Evolutionary conservation across 2,888 invertebrate species (phyloP), one percentile per base, ranked within the genome.

Genomic region (Isotomurus palustris): DNA sequence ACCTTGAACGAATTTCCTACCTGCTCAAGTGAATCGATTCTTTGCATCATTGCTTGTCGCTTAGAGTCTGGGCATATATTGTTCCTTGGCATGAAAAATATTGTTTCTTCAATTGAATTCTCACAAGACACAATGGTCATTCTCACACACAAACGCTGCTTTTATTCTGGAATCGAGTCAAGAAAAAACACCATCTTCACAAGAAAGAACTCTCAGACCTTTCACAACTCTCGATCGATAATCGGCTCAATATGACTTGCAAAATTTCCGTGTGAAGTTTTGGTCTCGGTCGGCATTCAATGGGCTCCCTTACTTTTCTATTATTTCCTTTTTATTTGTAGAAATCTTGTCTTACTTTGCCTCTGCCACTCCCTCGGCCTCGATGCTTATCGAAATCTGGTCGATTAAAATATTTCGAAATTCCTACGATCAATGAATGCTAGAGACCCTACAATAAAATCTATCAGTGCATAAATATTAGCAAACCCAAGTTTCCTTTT

Each of bases 161-260:
- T 14, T 40, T n/a, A n/a, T 19, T 43, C 43, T 43, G 43, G 43
- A 43, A 43, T 22, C 43, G n/a, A n/a, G n/a, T n/a, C n/a, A n/a
- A n/a, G 24, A 43, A 43, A 43, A 43, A 40, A 43, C 10, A 43
- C 6, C 22, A 21, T 17, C 43, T 19, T n/a, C 17, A 43, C 12
- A 43, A 24, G 19, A 43, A 43, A 22, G 24, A 43, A 40, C 6
- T 43, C 43, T 24, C 40, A 40, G 19, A 19, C 12, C n/a, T n/a
- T n/a, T n/a, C n/a, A n/a, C n/a, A n/a, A 8, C 19, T 38, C 38
- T 24, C 29, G 19, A 40, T 54, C 54, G 60, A 57, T 60, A 56
- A 60, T 60, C 57, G 54, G 35, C 43, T 52, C 40, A 53, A 57
- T 60, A 60, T 60, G 60, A 60, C 60, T 60, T 54, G 50, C 54